Base-by-base conservation (phyloP, 2,888 invertebrate species). In the Oxyteleia sp. region DNA sequence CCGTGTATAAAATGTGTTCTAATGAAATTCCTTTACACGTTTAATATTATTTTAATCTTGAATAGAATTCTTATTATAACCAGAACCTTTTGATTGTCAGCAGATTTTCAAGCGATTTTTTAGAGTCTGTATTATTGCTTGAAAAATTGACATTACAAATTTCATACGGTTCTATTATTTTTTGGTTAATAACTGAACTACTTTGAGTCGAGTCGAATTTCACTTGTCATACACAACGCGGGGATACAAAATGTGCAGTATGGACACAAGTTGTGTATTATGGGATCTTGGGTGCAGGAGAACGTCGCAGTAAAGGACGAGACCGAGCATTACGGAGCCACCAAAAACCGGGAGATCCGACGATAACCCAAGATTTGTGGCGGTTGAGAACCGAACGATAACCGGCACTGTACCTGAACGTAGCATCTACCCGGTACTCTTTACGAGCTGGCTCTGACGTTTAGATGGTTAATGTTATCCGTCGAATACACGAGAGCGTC, bases 301-400 rank as follows among this genome's bases (percentile, higher is more conserved):
- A 66, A 47, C 78, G 76, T 78, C 63, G 69, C 32, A 84, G 75
- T 61, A 63, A 71, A 74, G 82, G 82, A 71, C 79, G 75, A 75
- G 75, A 51, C 69, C 78, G 64, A 82, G 82, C 88, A 90, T 90
- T 89, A 88, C 89, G 89, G 87, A 89, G 88, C 88, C 88, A 90
- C 90, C 90, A 88, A 91, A 91, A 91, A 91, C 88, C 89, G 84
- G 87, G 85, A 91, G 91, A 92, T 92, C 87, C 86, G 76, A 78
- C 89, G 91, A 91, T 92, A 91, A 88, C 81, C 68, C 74, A 85
- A 91, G 92, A 92, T 92, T 92, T 92, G 92, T 92, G 90, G 90
- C 87, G 89, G 89, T 89, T 87, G 87, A 87, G 90, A 89, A 84
- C 88, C 87, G 86, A 87, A 82, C 87, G 91, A 91, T 91, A 91